A percentile compares a stretch with the other conserved stretches of the same genome.
Evolutionary conservation across 2,797 vertebrate genomes (phyloP).

Genomic region (Danio choprae): DNA sequence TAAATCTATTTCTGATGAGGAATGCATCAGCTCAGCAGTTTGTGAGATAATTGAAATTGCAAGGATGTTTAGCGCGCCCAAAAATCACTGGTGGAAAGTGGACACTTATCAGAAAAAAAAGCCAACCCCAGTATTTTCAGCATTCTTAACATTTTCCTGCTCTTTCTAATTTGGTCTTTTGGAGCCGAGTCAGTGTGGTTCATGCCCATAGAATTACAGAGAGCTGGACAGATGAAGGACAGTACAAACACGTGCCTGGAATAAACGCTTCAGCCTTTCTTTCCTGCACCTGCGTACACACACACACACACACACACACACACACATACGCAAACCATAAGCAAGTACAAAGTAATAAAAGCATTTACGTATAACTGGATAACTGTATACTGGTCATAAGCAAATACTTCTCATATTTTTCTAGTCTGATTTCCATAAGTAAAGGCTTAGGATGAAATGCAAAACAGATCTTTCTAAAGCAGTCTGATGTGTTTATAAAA

Average conservation of each 20-base stretch:
- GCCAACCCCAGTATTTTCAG: constrained; percentile 68
- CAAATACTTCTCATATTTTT: constrained; percentile 38
- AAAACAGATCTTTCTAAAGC: constrained; percentile 24
- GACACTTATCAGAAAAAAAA: constrained; percentile 75
- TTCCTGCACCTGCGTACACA: constrained; percentile 41
- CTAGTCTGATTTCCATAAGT: constrained; percentile 10
- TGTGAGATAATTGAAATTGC: constrained; percentile 62
- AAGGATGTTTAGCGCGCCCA: constrained; percentile 63
- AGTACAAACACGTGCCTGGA: constrained; percentile 56
- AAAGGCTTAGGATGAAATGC: constrained; percentile 26
- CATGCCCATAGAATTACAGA: constrained; percentile 63
- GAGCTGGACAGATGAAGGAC: constrained; percentile 65
- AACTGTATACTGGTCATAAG: constrained; percentile 31
- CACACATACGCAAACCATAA: not conserved
- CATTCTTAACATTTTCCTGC: constrained; percentile 75
- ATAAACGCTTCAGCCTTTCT: constrained; percentile 47
- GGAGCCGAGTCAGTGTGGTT: constrained; percentile 69
- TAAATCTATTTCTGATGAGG: constrained; percentile 53
- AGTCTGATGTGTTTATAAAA: constrained; percentile 44
- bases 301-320: constrained; percentile 29
- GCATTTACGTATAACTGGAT: constrained; percentile 27
- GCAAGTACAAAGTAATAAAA: constrained; percentile 34
- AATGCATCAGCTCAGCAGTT: constrained; percentile 59
- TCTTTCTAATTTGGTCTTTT: constrained; percentile 69
- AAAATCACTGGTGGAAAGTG: constrained; percentile 66